A percentile compares a stretch with the other conserved stretches of the same genome.
These are phyloP conservation scores for Lepidurus apus DNA, from an alignment of 1,140 invertebrate species.

Conservation along the genomic window DNA sequence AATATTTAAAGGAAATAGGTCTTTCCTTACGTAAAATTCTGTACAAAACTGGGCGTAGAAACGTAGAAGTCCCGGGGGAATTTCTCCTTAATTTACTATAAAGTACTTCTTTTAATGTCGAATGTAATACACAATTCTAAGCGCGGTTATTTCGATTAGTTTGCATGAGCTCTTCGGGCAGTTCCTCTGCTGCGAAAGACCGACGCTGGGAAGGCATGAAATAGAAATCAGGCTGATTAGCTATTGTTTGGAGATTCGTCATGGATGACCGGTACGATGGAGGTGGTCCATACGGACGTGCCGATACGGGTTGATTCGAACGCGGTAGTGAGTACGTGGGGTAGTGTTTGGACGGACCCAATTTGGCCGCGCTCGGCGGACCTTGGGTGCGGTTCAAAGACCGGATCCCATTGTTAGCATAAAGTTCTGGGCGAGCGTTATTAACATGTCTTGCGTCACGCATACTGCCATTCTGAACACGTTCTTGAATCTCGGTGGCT, in stretches of 20 bases:
- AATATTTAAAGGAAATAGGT: too few relatives aligned
- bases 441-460: conserved; percentile 8
- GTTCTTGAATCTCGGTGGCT: neutral
- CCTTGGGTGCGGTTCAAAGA: neutral
- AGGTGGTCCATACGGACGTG: conserved; percentile 39
- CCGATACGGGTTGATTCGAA: conserved; percentile 41
- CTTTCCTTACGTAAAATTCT: too few relatives aligned
- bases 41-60: too few relatives aligned
- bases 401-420: neutral
- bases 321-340: conserved; percentile 49
- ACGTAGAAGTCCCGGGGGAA: too few relatives aligned
- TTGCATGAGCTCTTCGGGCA: conserved; percentile 65
- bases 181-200: conserved; percentile 77
- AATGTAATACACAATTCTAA: neutral
- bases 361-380: conserved; percentile 36
- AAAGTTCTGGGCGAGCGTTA: conserved; percentile 31
- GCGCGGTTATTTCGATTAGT: conserved; percentile 49
- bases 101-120: too few relatives aligned
- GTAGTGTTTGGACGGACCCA: conserved; percentile 37
- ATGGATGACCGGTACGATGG: conserved; percentile 30
- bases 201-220: conserved; percentile 91
- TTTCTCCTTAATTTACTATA: too few relatives aligned
- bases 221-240: conserved; percentile 74
- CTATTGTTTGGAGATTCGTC: conserved; percentile 33
- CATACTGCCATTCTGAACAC: conserved; percentile 25